Evolutionary conservation across 2,797 vertebrate genomes (phyloP).

Genomic region (Enteromius afrohamiltoni): DNA sequence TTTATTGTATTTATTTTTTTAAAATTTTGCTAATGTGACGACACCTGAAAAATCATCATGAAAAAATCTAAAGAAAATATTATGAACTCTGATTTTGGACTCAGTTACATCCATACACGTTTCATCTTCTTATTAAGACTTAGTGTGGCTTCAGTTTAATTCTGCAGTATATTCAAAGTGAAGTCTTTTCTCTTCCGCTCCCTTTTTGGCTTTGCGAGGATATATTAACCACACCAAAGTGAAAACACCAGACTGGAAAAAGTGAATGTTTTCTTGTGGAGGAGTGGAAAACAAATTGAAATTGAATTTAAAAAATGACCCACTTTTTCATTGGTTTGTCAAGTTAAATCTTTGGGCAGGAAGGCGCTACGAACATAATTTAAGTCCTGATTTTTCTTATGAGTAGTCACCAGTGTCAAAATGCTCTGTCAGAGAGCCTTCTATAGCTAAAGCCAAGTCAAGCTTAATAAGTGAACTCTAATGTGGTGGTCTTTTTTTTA

Average conservation of each 20-base stretch:
- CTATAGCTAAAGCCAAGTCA: constrained; percentile 18
- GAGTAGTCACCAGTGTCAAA: neutral
- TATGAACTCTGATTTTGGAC: constrained; percentile 38
- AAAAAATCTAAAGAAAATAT: constrained; percentile 27
- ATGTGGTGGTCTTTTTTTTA: constrained; percentile 65
- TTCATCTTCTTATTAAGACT: neutral
- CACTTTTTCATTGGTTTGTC: constrained; percentile 55
- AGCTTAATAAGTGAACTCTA: constrained; percentile 56
- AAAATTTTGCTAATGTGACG: neutral
- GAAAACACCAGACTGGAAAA: constrained; percentile 63
- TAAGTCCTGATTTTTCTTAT: constrained; percentile 29
- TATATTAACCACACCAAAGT: constrained; percentile 61
- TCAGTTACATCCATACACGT: neutral
- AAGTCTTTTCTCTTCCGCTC: constrained; percentile 39
- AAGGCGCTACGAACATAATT: constrained; percentile 39
- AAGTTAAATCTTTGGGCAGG: constrained; percentile 40
- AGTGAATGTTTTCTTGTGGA: constrained; percentile 55
- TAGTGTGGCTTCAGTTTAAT: constrained; percentile 11
- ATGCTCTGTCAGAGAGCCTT: constrained; percentile 9
- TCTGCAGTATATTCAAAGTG: constrained; percentile 40
- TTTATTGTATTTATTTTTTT: neutral
- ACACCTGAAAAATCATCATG: constrained; percentile 4
- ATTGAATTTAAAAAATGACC: constrained; percentile 63
- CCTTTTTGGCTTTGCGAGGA: constrained; percentile 48
- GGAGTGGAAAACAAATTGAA: constrained; percentile 60